Conservation (phyloP, 2,888 invertebrate genomes). For the Marasmarcha lunaedactyla region DNA sequence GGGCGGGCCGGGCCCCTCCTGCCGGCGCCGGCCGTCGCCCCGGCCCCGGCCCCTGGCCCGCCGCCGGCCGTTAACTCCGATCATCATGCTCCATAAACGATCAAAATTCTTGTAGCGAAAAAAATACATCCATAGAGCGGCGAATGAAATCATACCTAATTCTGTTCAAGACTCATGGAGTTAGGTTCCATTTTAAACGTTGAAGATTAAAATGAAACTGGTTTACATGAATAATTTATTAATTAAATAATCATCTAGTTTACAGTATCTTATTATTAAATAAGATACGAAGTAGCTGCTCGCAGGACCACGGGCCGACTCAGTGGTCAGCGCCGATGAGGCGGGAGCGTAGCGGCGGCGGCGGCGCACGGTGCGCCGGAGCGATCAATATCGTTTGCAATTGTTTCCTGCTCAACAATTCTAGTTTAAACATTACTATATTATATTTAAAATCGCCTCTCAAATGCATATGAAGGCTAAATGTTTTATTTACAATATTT, state of each 20-base stretch:
- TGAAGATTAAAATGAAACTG: neutral
- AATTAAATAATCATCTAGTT: neutral
- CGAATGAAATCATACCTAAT: slow-evolving; percentile 1
- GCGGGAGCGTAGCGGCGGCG: too few species aligned
- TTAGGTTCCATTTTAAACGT: neutral
- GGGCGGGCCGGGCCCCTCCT: slow-evolving; percentile 38
- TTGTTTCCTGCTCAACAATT: too few species aligned
- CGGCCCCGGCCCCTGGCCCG: slow-evolving; percentile 7
- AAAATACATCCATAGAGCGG: neutral
- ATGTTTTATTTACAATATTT: neutral
- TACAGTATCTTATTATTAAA: neutral
- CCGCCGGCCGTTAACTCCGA: slow-evolving; percentile 1
- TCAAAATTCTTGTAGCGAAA: neutral
- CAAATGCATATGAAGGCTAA: neutral
- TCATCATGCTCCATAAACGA: neutral
- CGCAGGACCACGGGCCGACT: too few species aligned
- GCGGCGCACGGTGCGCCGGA: too few species aligned
- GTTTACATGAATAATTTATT: slow-evolving; percentile 1
- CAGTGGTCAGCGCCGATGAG: too few species aligned
- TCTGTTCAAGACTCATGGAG: neutral
- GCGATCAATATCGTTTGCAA: too few species aligned
- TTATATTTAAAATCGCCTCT: neutral
- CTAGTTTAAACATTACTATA: too few species aligned
- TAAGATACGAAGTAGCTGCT: neutral
- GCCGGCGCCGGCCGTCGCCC: slow-evolving; percentile 16